Base-by-base conservation (phyloP, 2,888 invertebrate genomes). In the Calliscelio sp. region DNA sequence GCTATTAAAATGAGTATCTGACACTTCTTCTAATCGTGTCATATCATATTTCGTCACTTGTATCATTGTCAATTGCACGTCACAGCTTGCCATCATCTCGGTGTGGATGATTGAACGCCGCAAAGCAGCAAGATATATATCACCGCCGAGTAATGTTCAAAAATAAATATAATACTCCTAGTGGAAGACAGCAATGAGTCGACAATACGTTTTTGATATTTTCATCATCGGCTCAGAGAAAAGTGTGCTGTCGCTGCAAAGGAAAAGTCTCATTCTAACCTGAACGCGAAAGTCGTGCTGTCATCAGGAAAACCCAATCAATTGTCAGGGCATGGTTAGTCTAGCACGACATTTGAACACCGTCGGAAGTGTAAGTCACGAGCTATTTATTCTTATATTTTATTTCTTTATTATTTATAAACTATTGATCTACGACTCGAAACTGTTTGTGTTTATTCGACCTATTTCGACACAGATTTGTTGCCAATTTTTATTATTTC, bases 311-410 rank as follows among this genome's bases (percentile, higher is more conserved):
- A 7, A 16, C 20, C 22, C 22, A 6, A 46, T 25, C 4, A 63
- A 65, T 16, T 65, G 20, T 5, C 8, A 25, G 55, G 73, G 61
- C 35, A 74, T 74, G 73, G 61, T 61, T 44, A 74, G 73, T 35
- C 73, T 74, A 0, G 49, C 73, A 25, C 49, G 73, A 53, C 68
- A 68, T 38, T 74, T 55, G 46, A 51, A 74, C 16, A 41, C 51
- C 5, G 14, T 11, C 38, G 73, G 49, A 61, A 63, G 73, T 25
- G 73, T 74, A 63, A 74, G 73, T 65, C 0, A 46, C 18, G n/a
- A 5, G n/a, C 25, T 22, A n/a, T 44, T 63, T 41, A 16, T n/a
- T n/a, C n/a, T n/a, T n/a, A n/a, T n/a, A n/a, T n/a, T 55, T 44
- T 55, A 49, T 44, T 41, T 77, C 1, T n/a, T n/a, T 59, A 53